These are phyloP conservation scores for Mystacides longicornis DNA, from an alignment of 2,888 invertebrate genomes.

Conservation along the genomic window DNA sequence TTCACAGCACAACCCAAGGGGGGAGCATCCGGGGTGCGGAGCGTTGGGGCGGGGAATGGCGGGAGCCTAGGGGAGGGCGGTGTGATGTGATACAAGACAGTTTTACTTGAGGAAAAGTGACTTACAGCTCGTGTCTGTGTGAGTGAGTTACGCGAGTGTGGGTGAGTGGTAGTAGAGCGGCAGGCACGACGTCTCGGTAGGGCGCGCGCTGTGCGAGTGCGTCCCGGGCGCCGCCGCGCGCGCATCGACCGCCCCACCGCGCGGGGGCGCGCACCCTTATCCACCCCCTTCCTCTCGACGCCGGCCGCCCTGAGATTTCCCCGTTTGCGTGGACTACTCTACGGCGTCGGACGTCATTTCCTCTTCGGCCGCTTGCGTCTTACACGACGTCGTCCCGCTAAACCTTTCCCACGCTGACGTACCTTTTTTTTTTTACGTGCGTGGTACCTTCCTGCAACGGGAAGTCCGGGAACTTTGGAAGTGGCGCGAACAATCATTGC, in stretches of 20 bases:
- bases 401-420: no score
- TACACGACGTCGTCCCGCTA: not conserved
- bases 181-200: conserved; percentile 30
- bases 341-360: conserved; percentile 20
- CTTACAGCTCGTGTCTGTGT: conserved; percentile 28
- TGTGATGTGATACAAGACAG: conserved; percentile 19
- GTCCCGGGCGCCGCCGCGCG: conserved; percentile 36
- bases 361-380: conserved; percentile 1
- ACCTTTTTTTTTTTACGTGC: no score
- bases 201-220: conserved; percentile 38
- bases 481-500: no score
- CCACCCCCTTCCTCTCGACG: conserved; percentile 14
- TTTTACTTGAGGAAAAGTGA: conserved; percentile 23
- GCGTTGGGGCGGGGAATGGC: conserved; percentile 34
- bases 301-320: conserved; percentile 41
- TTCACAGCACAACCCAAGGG: conserved; percentile 39
- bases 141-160: no score
- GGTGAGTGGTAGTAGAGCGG: conserved; percentile 33
- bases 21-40: conserved; percentile 36
- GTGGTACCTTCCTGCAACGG: no score
- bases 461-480: no score
- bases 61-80: conserved; percentile 37
- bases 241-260: conserved; percentile 34
- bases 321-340: conserved; percentile 24
- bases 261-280: conserved; percentile 28